Evolutionary conservation across 2,113 vertebrate species (phyloP), one percentile per base, ranked within the genome.

Genomic region (Martes martes): DNA sequence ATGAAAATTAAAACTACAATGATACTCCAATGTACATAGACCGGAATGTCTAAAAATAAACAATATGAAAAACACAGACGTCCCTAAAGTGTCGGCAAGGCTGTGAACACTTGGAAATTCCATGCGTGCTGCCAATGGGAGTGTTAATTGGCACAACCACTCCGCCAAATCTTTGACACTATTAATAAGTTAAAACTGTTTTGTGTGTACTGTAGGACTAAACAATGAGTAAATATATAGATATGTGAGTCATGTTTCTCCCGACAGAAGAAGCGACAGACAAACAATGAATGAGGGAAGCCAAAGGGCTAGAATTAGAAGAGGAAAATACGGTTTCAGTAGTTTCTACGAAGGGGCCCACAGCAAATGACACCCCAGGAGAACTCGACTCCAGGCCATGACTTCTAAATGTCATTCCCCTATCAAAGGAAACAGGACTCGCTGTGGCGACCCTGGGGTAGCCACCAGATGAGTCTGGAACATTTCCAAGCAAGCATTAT

Each of bases 1-100:
- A 76, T 28, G 61, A 87, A 96, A 90, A 92, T 71, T 85, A 76
- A 95, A 93, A 74, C 61, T 21, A 82, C 74, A 82, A 15, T 52
- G 28, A 91, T 26, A 76, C 28, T 52, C 16, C 57, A 69, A 33
- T 69, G 19, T 52, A 33, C 33, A 52, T 42, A 91, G 69, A 78
- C 67, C 52, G 10, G n/a, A 65, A 87, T 28, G 47, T 42, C 15
- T 50, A 87, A 59, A 86, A 93, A 95, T n/a, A 45, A 52, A 31
- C 81, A 79, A 59, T 50, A 21, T 61, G 47, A 86, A 87, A 92
- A 63, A n/a, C 65, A 61, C 19, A 24, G 26, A 86, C 28, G 39
- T 67, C 47, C 36, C 13, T 73, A 2, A 50, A n/a, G 59, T 45
- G 36, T 14, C 61, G 1, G 47, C 4, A 21, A 96, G 31, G 52